Base-by-base conservation (phyloP, 1,140 invertebrate genomes). In the Centruroides vittatus region DNA sequence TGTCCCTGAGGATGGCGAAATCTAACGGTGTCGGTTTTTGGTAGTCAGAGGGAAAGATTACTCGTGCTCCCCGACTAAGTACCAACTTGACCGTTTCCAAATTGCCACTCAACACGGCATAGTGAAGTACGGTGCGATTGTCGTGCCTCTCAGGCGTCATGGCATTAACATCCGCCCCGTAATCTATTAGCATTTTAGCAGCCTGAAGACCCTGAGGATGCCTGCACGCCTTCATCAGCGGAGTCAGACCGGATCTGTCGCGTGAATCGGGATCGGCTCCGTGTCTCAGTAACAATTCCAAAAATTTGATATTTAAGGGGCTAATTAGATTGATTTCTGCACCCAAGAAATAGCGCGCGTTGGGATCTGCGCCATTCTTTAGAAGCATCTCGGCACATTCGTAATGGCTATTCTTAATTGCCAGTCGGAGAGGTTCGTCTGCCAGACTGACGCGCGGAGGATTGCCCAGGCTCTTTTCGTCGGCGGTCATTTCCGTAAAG, bases 281-380 rank as follows among this genome's bases (percentile, higher is more conserved):
- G 69, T 89, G 88, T 12, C 82, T 82, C 23, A 94, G 76, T 58
- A 94, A 72, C 57, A 93, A 74, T 70, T 89, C 84, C 72, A 93
- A 73, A 68, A 86, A 90, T 61, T 88, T 83, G 53, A 86, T 75
- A 67, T 93, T 89, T 67, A 78, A 72, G 12, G 77, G 82, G 36
- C 82, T 86, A 3, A 93, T 83, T 52, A 93, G 75, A 71, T 92
- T 93, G 59, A 94, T 89, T 75, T 93, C 89, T 0, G 87, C 82
- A 3, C 90, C 90, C 69, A 93, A 88, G 74, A 93, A 93, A 71
- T 91, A 90, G 36, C 76, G 69, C 78, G 81, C 75, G 68, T 82
- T 79, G 11, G 79, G 75, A 67, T 80, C 74, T 6, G 81, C 81
- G 1, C 81, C 80, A 82, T 88, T 74, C 83, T 91, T 60, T 82